These are phyloP conservation scores for Torymus aiolomorphi DNA, from an alignment of 2,888 invertebrate genomes.

Conservation along the genomic window DNA sequence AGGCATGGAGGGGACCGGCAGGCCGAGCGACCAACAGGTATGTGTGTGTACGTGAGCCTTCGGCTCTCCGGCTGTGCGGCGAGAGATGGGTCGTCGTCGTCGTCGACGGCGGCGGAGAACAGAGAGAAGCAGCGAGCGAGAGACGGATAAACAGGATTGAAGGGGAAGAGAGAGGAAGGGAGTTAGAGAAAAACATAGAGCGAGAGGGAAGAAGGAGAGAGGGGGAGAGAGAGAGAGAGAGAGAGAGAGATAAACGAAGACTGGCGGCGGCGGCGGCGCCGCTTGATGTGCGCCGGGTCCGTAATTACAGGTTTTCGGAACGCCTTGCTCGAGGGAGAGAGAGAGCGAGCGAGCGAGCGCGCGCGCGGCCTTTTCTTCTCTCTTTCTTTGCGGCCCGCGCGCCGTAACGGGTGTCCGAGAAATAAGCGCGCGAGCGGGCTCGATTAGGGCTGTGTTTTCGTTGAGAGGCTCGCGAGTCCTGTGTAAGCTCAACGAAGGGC, in stretches of 20 bases:
- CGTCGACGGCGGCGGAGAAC: slow-evolving; percentile 31
- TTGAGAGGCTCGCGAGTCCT: too few species aligned
- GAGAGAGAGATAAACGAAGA: slow-evolving; percentile 59
- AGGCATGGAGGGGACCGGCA: slow-evolving; percentile 16
- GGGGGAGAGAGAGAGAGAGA: slow-evolving; percentile 53
- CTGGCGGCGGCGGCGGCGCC: slow-evolving; percentile 69
- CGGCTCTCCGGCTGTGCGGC: too few species aligned
- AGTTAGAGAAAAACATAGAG: slow-evolving; percentile 59
- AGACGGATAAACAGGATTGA: slow-evolving; percentile 56
- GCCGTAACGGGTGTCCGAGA: slow-evolving; percentile 51
- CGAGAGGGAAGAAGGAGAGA: slow-evolving; percentile 47
- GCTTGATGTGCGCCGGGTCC: slow-evolving; percentile 75
- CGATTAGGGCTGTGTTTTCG: too few species aligned
- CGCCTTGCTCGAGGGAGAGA: slow-evolving; percentile 64
- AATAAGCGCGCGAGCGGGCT: neutral
- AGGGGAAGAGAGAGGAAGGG: slow-evolving; percentile 57
- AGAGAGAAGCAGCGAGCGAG: slow-evolving; percentile 37
- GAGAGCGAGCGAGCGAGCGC: slow-evolving; percentile 38
- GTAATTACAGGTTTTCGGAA: slow-evolving; percentile 75
- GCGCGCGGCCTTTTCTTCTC: neutral
- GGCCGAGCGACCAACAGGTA: slow-evolving; percentile 29
- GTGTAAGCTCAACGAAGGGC: too few species aligned
- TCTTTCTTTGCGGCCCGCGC: neutral
- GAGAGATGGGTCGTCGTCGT: too few species aligned
- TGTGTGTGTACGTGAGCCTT: slow-evolving; percentile 14